A percentile compares a stretch with the other conserved stretches of the same genome.
These are phyloP conservation scores for Eristalis pertinax DNA, from an alignment of 2,888 invertebrate genomes.

Conservation along the genomic window DNA sequence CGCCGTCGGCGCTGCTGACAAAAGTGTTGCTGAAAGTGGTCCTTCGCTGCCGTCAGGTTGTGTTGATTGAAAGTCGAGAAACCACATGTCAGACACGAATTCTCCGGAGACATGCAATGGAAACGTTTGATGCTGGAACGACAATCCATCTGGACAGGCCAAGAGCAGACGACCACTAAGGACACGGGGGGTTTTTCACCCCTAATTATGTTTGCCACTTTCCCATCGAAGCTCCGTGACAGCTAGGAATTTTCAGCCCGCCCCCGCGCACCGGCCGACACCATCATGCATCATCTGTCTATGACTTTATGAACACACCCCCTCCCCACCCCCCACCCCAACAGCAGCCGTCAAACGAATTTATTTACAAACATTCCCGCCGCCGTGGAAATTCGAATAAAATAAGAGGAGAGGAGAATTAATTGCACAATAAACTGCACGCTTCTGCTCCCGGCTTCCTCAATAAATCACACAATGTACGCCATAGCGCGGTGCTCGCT, in stretches of 20 bases:
- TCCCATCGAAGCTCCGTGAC: neutral
- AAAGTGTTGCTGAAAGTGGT: too few species aligned
- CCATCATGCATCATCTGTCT: neutral
- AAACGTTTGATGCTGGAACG: neutral
- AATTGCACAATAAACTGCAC: constrained; percentile 50
- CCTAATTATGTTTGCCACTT: neutral
- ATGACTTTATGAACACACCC: neutral
- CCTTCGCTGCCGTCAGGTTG: too few species aligned
- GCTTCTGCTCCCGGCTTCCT: constrained; percentile 24
- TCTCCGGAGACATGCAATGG: neutral
- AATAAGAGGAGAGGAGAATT: constrained; percentile 4
- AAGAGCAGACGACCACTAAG: neutral
- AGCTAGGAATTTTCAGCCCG: neutral
- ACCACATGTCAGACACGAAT: neutral
- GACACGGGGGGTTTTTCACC: neutral
- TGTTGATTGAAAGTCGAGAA: too few species aligned
- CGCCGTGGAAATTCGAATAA: neutral
- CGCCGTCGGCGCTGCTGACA: too few species aligned
- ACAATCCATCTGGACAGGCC: neutral
- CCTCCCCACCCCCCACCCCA: too few species aligned
- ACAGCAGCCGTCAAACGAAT: neutral
- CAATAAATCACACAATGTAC: constrained; percentile 49
- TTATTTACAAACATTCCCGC: constrained; percentile 2
- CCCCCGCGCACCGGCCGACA: neutral
- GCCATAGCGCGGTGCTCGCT: neutral